A percentile compares a stretch with the other conserved stretches of the same genome.
phyloP scores from a whole-genome alignment of 2,113 vertebrate species.

The Phaethon lepturus region DNA sequence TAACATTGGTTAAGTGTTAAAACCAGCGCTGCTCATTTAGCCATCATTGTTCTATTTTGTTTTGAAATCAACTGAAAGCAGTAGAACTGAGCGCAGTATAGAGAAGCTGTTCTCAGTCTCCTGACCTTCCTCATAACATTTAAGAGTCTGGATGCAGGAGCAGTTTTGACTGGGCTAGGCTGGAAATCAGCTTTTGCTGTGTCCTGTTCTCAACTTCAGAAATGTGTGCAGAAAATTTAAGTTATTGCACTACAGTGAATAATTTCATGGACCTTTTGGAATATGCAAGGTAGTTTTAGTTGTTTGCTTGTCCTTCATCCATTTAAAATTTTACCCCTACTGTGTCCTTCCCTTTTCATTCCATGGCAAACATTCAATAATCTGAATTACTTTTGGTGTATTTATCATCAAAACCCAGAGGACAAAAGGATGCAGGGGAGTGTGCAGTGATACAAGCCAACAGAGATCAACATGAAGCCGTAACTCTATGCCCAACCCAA shows the following conservation, averaged over 20 bases:
- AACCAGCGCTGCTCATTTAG: not conserved
- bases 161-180: not conserved
- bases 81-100: fast-evolving
- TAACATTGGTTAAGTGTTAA: not conserved
- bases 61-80: not conserved
- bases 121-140: not conserved
- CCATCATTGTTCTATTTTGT: not conserved
- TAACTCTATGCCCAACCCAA: not conserved
- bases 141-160: not conserved
- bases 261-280: not conserved
- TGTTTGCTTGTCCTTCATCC: not conserved
- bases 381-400: not conserved
- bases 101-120: not conserved
- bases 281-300: not conserved
- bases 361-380: not conserved
- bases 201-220: not conserved
- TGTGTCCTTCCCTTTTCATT: not conserved
- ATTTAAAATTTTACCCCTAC: not conserved
- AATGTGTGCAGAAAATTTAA: not conserved
- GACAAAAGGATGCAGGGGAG: not conserved
- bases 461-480: not conserved
- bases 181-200: not conserved
- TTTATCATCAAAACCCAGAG: not conserved
- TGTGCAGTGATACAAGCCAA: not conserved
- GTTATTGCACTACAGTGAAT: not conserved